Evolutionary conservation across 2,888 invertebrate species (phyloP).

Genomic region (Lasioglossum leucozonium): DNA sequence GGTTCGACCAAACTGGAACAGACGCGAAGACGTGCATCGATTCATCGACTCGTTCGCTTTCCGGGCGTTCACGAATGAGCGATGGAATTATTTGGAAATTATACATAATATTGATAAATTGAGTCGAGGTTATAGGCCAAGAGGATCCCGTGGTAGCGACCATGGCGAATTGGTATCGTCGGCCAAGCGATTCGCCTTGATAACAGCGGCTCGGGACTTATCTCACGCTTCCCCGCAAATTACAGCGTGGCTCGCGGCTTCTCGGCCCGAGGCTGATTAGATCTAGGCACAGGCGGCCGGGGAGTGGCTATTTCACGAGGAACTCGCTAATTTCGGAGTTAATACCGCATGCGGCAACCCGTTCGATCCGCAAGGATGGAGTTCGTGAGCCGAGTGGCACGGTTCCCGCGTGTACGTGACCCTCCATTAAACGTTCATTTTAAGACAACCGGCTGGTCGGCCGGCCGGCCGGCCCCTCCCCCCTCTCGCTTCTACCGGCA

Average conservation of each 20-base stretch:
- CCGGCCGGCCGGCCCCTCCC: no score
- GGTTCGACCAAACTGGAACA: not conserved
- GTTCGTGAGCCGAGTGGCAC: constrained; percentile 24
- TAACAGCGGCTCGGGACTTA: constrained; percentile 50
- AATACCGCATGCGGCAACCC: constrained; percentile 49
- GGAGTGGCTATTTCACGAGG: constrained; percentile 48
- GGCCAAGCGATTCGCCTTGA: constrained; percentile 25
- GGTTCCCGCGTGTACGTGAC: constrained; percentile 22
- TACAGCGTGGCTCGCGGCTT: constrained; percentile 48
- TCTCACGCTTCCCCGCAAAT: constrained; percentile 57
- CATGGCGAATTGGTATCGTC: constrained; percentile 18
- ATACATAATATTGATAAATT: no score
- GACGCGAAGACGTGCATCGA: not conserved
- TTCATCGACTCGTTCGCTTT: not conserved
- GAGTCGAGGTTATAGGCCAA: no score
- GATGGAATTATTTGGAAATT: not conserved
- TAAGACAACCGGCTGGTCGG: constrained; percentile 28
- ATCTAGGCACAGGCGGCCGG: constrained; percentile 42
- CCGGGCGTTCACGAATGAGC: not conserved
- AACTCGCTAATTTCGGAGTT: constrained; percentile 65
- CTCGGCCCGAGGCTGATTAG: constrained; percentile 53
- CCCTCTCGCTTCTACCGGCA: not conserved
- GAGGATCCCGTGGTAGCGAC: not conserved
- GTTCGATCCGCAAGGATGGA: constrained; percentile 35
- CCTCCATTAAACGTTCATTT: constrained; percentile 28